Evolutionary conservation across 2,888 invertebrate species (phyloP).

Genomic region (Stenodema calcarata): DNA sequence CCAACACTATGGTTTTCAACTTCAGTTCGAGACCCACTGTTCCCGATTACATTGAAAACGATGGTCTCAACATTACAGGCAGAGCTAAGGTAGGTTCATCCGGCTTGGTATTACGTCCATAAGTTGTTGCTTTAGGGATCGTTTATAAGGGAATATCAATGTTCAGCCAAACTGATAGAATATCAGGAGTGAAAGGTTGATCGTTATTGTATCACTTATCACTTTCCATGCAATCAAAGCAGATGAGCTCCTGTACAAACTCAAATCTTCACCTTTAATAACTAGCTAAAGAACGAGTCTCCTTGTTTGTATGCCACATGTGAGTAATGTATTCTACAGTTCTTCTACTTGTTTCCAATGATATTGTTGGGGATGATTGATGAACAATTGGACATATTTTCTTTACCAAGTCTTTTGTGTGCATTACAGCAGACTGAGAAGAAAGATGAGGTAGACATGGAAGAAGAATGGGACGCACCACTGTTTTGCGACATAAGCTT

Average conservation of each 20-base stretch:
- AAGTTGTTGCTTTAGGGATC: background rate
- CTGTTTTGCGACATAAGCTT: conserved; percentile 84
- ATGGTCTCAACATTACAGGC: conserved; percentile 72
- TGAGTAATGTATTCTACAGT: too few relatives aligned
- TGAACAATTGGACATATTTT: too few relatives aligned
- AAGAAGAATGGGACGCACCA: conserved; percentile 67
- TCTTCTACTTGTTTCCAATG: too few relatives aligned
- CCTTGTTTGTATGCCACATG: too few relatives aligned
- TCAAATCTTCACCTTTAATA: too few relatives aligned
- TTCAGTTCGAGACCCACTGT: conserved; percentile 84
- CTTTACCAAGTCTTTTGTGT: background rate
- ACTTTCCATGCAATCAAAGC: too few relatives aligned
- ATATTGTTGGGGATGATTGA: too few relatives aligned
- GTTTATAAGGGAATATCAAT: background rate
- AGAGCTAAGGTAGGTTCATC: conserved; percentile 5
- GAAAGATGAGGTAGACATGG: conserved; percentile 60
- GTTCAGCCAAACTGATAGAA: too few relatives aligned
- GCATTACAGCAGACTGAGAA: background rate
- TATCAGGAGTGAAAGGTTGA: too few relatives aligned
- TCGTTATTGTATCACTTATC: too few relatives aligned
- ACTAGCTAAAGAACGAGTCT: too few relatives aligned
- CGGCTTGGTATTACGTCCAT: background rate
- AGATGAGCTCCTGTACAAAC: too few relatives aligned
- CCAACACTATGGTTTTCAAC: conserved; percentile 83
- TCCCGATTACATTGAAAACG: conserved; percentile 91